A percentile compares a stretch with the other conserved stretches of the same genome.
phyloP scores from a whole-genome alignment of 92 coral and sea anemone species.

The Epizoanthus rinbou region DNA sequence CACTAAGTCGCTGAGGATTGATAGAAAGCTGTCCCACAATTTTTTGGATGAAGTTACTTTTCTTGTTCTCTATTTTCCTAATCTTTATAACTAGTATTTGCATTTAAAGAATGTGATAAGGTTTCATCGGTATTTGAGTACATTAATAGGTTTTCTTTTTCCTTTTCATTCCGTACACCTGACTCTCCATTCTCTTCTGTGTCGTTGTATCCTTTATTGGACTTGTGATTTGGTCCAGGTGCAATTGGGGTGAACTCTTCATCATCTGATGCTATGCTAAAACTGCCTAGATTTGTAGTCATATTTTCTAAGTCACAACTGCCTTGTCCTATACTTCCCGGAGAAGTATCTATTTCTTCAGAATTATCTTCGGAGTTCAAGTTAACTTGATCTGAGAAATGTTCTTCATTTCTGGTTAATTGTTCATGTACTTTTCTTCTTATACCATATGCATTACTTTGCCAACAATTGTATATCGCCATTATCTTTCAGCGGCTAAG shows the following conservation, averaged over 20 bases:
- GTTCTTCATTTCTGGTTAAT: no score
- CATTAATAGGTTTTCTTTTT: no score
- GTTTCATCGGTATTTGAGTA: no score
- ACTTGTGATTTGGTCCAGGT: no score
- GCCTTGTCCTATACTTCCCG: no score
- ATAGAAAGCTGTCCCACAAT: background rate
- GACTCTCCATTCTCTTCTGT: no score
- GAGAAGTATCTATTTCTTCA: no score
- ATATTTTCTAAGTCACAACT: no score
- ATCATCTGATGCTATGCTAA: background rate
- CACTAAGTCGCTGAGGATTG: background rate
- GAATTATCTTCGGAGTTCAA: background rate
- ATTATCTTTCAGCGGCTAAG: background rate
- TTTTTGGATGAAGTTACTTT: background rate
- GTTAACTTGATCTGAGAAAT: background rate
- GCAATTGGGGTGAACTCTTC: background rate
- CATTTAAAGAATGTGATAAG: no score
- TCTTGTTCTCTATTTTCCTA: background rate
- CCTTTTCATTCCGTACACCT: no score
- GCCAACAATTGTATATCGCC: conserved; percentile 7
- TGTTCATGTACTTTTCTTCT: background rate
- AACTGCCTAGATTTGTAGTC: background rate
- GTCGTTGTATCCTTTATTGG: no score
- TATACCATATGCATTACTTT: background rate
- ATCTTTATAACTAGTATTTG: no score